phyloP scores from a whole-genome alignment of 2,797 vertebrate genomes.

The Lithobates pipiens region DNA sequence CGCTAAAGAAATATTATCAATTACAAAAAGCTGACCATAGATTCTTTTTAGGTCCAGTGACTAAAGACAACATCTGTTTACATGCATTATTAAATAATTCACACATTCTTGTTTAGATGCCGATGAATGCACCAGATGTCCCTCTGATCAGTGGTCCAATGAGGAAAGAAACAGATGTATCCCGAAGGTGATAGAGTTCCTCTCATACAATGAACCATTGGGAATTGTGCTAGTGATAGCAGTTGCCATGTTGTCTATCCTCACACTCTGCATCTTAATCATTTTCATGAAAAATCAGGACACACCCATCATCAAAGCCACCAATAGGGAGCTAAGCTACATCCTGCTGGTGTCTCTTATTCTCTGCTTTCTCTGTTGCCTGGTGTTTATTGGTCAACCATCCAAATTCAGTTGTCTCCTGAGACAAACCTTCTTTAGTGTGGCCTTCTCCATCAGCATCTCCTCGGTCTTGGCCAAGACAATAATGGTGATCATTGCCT shows the following conservation, averaged over 20 bases:
- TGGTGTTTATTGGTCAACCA: slow-evolving; percentile 48
- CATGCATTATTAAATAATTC: too few relatives aligned
- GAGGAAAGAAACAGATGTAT: slow-evolving; percentile 23
- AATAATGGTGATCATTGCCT: slow-evolving; percentile 61
- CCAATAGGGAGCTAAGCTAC: slow-evolving; percentile 50
- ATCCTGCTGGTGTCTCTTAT: slow-evolving; percentile 46
- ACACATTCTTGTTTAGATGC: slow-evolving; percentile 18
- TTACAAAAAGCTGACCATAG: too few relatives aligned
- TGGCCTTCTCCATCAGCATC: slow-evolving; percentile 48
- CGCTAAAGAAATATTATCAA: too few relatives aligned
- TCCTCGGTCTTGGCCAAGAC: slow-evolving; percentile 63
- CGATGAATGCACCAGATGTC: slow-evolving; percentile 23
- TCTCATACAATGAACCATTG: slow-evolving; percentile 42
- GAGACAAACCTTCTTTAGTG: slow-evolving; percentile 38
- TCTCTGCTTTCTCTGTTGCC: slow-evolving; percentile 47
- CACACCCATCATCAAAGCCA: slow-evolving; percentile 46
- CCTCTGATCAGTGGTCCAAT: slow-evolving; percentile 33
- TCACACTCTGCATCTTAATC: slow-evolving; percentile 19
- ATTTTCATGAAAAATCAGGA: slow-evolving; percentile 34
- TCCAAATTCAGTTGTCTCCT: slow-evolving; percentile 20
- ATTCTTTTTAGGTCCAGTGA: too few relatives aligned
- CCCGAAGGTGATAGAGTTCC: slow-evolving; percentile 36
- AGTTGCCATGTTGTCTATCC: neutral
- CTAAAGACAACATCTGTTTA: too few relatives aligned
- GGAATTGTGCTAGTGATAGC: slow-evolving; percentile 15